These are phyloP conservation scores for Dendrolimus punctatus DNA, from an alignment of 1,140 invertebrate species.

Conservation along the genomic window DNA sequence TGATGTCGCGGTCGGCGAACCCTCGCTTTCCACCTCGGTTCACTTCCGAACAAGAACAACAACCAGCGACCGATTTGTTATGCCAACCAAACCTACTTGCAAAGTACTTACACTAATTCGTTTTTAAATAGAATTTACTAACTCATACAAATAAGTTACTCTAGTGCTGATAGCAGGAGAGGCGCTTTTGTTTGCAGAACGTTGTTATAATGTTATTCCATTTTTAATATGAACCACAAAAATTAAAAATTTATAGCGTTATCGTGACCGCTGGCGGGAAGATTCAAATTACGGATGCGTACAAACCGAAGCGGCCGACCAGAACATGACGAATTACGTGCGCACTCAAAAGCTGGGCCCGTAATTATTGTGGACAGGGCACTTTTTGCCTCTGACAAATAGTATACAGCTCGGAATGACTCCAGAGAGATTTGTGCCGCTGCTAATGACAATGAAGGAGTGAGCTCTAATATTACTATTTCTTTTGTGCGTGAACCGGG, in stretches of 20 bases:
- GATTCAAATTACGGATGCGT: constrained; percentile 65
- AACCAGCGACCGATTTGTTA: constrained; percentile 34
- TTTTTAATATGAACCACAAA: constrained; percentile 4
- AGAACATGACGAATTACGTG: constrained; percentile 70
- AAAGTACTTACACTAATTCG: neutral
- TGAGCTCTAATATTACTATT: constrained; percentile 68
- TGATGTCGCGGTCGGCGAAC: constrained; percentile 28
- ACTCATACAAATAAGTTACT: constrained; percentile 1
- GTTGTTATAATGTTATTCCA: no score
- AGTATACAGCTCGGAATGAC: constrained; percentile 61
- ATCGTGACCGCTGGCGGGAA: constrained; percentile 51
- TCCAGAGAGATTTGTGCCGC: constrained; percentile 56
- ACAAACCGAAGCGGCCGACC: constrained; percentile 58
- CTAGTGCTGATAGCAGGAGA: neutral
- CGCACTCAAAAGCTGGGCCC: constrained; percentile 61
- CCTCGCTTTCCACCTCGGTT: constrained; percentile 29
- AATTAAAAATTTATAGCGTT: constrained; percentile 35
- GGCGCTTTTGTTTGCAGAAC: no score
- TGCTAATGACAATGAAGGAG: constrained; percentile 64
- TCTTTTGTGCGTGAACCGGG: constrained; percentile 59
- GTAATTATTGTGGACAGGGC: constrained; percentile 70
- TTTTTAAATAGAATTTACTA: constrained; percentile 1
- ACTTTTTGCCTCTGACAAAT: constrained; percentile 69
- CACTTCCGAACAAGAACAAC: constrained; percentile 22
- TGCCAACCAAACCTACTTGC: constrained; percentile 9